Conservation (phyloP, 92 coral and sea anemone genomes). For the Plumapathes pennacea region DNA sequence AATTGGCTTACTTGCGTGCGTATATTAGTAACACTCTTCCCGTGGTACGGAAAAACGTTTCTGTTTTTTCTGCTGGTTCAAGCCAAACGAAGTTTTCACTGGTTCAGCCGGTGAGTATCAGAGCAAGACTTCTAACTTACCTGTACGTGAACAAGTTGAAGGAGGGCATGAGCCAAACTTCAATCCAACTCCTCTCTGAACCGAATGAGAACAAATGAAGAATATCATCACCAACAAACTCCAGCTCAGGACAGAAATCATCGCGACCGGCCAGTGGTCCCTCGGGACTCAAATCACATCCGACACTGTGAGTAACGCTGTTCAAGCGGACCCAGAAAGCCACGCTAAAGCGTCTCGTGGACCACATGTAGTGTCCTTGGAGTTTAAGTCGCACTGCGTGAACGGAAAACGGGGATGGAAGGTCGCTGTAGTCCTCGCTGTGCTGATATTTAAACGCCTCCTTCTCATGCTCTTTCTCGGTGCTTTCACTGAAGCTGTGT, state of each 20-base stretch:
- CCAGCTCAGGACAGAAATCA: constrained; percentile 12
- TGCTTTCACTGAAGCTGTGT: constrained; percentile 1
- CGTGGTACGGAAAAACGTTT: no score
- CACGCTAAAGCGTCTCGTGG: constrained; percentile 74
- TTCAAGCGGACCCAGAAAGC: constrained; percentile 79
- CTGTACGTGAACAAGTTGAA: constrained; percentile 62
- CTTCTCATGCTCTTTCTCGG: background rate
- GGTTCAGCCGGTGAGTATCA: no score
- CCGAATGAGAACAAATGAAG: constrained; percentile 85
- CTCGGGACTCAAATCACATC: constrained; percentile 8
- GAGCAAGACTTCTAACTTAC: background rate
- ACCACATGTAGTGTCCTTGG: constrained; percentile 65
- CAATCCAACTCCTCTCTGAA: constrained; percentile 74
- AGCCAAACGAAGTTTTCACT: no score
- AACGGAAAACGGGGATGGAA: constrained; percentile 66
- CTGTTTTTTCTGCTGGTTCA: no score
- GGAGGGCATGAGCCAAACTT: constrained; percentile 70
- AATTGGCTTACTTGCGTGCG: no score
- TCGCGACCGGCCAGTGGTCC: constrained; percentile 1
- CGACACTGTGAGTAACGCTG: constrained; percentile 20
- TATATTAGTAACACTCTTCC: no score
- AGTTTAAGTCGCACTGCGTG: constrained; percentile 71
- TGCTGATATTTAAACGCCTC: background rate
- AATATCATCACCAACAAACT: constrained; percentile 16
- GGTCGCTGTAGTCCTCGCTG: constrained; percentile 35